These are phyloP conservation scores for Microctenopoma lineatum DNA, from an alignment of 2,797 vertebrate species.

Conservation along the genomic window DNA sequence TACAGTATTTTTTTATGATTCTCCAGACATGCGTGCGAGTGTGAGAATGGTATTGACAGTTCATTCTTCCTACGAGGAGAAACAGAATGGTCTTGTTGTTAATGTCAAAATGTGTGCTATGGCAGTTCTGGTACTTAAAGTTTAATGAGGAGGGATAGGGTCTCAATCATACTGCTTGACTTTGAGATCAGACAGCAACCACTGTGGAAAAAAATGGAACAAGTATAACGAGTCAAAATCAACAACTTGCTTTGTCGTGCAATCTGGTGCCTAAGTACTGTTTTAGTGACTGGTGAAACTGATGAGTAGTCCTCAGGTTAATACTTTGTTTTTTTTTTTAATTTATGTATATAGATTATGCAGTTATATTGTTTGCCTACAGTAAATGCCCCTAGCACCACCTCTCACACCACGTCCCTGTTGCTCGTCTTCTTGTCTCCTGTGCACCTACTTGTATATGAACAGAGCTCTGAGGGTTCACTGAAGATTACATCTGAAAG, in stretches of 20 bases:
- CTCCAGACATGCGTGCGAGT: conserved; percentile 8
- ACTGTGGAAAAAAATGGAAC: conserved; percentile 38
- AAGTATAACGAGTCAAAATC: conserved; percentile 56
- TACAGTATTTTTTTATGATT: neutral
- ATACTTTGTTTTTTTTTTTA: conserved; percentile 13
- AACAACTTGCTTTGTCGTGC: conserved; percentile 56
- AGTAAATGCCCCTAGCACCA: conserved; percentile 28
- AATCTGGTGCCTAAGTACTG: conserved; percentile 20
- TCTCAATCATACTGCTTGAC: conserved; percentile 45
- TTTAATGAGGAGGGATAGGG: conserved; percentile 42
- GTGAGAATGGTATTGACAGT: conserved; percentile 20
- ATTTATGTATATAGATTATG: conserved; percentile 26
- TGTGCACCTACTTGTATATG: conserved; percentile 37
- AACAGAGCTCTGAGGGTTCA: conserved; percentile 60
- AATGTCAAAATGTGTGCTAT: conserved; percentile 41
- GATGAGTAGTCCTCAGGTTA: conserved; percentile 11
- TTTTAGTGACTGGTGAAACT: conserved; percentile 17
- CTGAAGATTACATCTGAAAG: conserved; percentile 68
- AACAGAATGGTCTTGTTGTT: conserved; percentile 37
- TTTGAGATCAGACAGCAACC: conserved; percentile 61
- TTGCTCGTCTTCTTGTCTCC: conserved; percentile 32
- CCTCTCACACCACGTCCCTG: conserved; percentile 37
- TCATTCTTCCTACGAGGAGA: conserved; percentile 20
- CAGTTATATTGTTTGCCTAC: conserved; percentile 37
- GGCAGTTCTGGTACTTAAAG: conserved; percentile 50